These are phyloP conservation scores for Agelaius tricolor DNA, from an alignment of 2,113 vertebrate genomes.

Conservation along the genomic window DNA sequence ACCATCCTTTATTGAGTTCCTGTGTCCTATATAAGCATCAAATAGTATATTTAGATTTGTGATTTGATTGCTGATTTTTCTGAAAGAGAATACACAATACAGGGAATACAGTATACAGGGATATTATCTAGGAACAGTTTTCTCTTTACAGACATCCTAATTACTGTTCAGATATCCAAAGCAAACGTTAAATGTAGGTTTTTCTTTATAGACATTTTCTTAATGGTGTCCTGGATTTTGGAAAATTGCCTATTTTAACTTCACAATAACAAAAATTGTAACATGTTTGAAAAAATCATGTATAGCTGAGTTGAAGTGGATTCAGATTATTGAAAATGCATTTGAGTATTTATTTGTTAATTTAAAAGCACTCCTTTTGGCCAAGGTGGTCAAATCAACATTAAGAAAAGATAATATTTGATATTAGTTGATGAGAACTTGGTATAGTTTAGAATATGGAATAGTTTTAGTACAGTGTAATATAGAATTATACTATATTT, in stretches of 20 bases:
- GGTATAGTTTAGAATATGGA: not conserved
- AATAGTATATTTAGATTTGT: not conserved
- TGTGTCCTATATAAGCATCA: not conserved
- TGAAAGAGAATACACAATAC: not conserved
- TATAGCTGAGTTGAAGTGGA: not conserved
- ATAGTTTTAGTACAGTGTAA: not conserved
- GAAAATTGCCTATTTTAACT: not conserved
- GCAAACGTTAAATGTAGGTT: not conserved
- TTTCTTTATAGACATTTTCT: not conserved
- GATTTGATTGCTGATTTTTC: conserved; percentile 11
- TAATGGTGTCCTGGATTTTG: not conserved
- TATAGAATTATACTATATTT: not conserved
- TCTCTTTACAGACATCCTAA: not conserved
- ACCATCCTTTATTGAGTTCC: not conserved
- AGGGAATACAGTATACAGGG: not conserved
- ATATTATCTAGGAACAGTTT: not conserved
- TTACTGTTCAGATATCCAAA: not conserved
- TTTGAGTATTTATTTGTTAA: not conserved
- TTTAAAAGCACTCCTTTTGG: not conserved
- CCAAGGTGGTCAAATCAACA: not conserved
- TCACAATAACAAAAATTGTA: not conserved
- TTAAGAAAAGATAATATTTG: conserved; percentile 34
- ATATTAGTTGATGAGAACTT: conserved; percentile 36
- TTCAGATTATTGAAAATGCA: not conserved
- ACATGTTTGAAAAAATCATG: not conserved